These are phyloP conservation scores for Acrossocheilus wenchowensis DNA, from an alignment of 2,797 vertebrate genomes.

Conservation along the genomic window DNA sequence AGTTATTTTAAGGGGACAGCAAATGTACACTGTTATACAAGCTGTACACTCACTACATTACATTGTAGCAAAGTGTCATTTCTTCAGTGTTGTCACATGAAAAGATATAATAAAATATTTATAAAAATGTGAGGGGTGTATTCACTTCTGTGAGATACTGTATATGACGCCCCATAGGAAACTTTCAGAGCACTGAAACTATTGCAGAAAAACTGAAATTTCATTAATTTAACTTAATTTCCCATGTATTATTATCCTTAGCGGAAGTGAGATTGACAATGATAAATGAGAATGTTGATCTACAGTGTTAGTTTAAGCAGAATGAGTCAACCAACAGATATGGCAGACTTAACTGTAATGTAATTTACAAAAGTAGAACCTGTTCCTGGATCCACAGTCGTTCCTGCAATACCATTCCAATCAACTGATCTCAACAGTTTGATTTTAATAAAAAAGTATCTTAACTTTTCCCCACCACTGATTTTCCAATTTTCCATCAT, in stretches of 20 bases:
- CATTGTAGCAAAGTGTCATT: too few species aligned
- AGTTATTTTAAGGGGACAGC: too few species aligned
- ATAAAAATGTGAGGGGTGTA: too few species aligned
- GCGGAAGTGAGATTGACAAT: not conserved
- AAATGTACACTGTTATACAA: too few species aligned
- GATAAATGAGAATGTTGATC: not conserved
- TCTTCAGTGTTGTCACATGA: too few species aligned
- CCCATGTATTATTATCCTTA: not conserved
- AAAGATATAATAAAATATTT: too few species aligned
- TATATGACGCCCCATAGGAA: not conserved
- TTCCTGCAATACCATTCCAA: not conserved
- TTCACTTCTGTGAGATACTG: too few species aligned
- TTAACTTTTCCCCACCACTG: too few species aligned
- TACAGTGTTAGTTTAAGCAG: not conserved
- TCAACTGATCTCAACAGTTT: not conserved
- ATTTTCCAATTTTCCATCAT: not conserved
- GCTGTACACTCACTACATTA: too few species aligned
- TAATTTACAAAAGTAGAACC: not conserved
- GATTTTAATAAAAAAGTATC: not conserved
- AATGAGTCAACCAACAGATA: not conserved
- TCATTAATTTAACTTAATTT: not conserved
- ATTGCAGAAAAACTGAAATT: not conserved
- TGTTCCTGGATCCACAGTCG: not conserved
- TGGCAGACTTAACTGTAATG: not conserved
- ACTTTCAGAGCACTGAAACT: not conserved